phyloP scores from a whole-genome alignment of 2,797 vertebrate species.

The Enteromius argenteus region DNA sequence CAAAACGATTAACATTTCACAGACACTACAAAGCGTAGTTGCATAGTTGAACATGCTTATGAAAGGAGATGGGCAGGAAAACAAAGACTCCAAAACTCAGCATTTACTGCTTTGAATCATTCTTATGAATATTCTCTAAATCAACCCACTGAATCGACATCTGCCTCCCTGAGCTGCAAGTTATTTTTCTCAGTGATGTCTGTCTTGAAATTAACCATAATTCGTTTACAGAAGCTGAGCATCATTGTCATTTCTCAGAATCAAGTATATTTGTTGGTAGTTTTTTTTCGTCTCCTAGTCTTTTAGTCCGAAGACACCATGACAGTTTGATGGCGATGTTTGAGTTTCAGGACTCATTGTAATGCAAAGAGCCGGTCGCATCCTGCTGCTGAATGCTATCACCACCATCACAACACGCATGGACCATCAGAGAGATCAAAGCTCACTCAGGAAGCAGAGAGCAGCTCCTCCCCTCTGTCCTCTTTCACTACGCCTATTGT shows the following conservation, averaged over 20 bases:
- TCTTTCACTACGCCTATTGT: slow-evolving; percentile 17
- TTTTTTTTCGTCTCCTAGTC: background rate
- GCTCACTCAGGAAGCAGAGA: slow-evolving; percentile 34
- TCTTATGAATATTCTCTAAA: background rate
- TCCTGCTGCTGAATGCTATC: slow-evolving; percentile 42
- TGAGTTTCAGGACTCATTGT: slow-evolving; percentile 39
- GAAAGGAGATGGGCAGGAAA: background rate
- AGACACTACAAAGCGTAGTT: background rate
- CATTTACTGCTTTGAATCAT: background rate
- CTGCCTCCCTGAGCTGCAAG: background rate
- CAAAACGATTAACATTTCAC: background rate
- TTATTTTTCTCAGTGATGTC: background rate
- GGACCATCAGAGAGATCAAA: slow-evolving; percentile 49
- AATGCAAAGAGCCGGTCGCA: slow-evolving; percentile 22
- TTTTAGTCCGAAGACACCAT: background rate
- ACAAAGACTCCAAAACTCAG: background rate
- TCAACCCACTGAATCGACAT: background rate
- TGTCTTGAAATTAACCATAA: background rate
- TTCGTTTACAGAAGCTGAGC: background rate
- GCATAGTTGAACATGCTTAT: background rate
- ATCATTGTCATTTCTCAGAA: background rate
- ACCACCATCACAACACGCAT: slow-evolving; percentile 37
- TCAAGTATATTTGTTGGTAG: background rate
- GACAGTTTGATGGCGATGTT: slow-evolving; percentile 6
- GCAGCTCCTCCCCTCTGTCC: slow-evolving; percentile 26